Evolutionary conservation across 2,797 vertebrate genomes (phyloP), one percentile per base, ranked within the genome.

Genomic region (Paedocypris micromegethes): DNA sequence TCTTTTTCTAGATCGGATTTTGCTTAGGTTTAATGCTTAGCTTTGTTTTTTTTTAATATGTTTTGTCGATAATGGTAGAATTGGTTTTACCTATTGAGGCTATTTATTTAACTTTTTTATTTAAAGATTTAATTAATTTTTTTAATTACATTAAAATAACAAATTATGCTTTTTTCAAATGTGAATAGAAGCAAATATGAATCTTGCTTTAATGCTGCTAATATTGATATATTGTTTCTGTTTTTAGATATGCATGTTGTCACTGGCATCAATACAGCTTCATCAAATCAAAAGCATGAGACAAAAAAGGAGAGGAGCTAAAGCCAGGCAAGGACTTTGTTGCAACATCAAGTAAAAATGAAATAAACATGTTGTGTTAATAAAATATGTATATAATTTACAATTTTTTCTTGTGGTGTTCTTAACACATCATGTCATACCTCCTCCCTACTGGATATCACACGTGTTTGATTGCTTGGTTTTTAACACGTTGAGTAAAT

Each of bases 381-480:
- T 56, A 54, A 74, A 74, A 54, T 38, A 23, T 1, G 23, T 23
- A 23, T 23, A 9, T 50, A 58, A 51, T 43, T 46, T 54, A 54
- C 58, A 54, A 53, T 48, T 9, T 8, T 9, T n/a, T 40, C 4
- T 8, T 8, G 5, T 47, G n/a, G n/a, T n/a, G n/a, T n/a, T 6
- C 57, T 58, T 58, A 40, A 41, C 3, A 3, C 38, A 23, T 23
- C 23, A 23, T 23, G 23, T 23, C 23, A 23, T 23, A 23, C 23
- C 23, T 23, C 23, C 23, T 37, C n/a, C n/a, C 83, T 81, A 90
- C 39, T 88, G 70, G 0, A 90, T 2, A 46, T 68, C 4, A 43
- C 88, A 90, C 2, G 87, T 70, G 58, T 84, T 72, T 5, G 87
- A 88, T 3, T 81, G 74, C 66, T 85, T 88, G 41, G 68, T 58